A percentile compares a stretch with the other conserved stretches of the same genome.
phyloP scores from a whole-genome alignment of 2,113 vertebrate genomes.

The Uria lomvia region DNA sequence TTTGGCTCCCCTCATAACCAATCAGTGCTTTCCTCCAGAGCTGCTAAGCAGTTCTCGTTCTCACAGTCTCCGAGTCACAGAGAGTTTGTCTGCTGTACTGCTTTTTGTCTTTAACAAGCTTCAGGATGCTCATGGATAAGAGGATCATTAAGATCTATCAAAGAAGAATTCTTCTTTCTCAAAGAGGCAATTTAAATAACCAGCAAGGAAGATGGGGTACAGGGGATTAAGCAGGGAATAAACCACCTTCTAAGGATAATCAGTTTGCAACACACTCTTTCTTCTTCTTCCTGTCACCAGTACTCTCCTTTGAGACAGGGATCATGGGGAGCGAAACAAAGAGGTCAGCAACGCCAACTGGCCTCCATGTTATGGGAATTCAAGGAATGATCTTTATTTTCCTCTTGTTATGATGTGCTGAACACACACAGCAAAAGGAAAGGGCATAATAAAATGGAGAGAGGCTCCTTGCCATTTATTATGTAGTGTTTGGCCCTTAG shows the following conservation, averaged over 20 bases:
- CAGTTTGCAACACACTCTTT: not conserved
- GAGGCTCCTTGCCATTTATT: not conserved
- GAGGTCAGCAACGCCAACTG: not conserved
- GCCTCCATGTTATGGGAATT: not conserved
- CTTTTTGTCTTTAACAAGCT: not conserved
- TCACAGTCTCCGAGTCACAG: not conserved
- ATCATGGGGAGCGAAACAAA: not conserved
- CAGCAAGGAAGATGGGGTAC: not conserved
- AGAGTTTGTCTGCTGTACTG: not conserved
- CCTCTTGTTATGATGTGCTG: not conserved
- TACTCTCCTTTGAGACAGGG: not conserved
- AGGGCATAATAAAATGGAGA: not conserved
- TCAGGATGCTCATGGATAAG: not conserved
- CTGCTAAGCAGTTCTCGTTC: not conserved
- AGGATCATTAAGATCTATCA: not conserved
- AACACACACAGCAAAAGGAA: not conserved
- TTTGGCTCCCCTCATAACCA: not conserved
- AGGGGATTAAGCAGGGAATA: not conserved
- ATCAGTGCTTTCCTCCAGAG: not conserved
- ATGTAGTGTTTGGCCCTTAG: not conserved
- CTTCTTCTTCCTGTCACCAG: not conserved
- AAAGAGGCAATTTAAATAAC: not conserved
- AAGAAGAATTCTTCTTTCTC: not conserved
- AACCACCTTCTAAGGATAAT: not conserved
- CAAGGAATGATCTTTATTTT: not conserved